Percentiles rank a stretch among this genome's conserved stretches.
phyloP scores from a whole-genome alignment of 2,888 invertebrate genomes.

The Chrysina gloriosa region DNA sequence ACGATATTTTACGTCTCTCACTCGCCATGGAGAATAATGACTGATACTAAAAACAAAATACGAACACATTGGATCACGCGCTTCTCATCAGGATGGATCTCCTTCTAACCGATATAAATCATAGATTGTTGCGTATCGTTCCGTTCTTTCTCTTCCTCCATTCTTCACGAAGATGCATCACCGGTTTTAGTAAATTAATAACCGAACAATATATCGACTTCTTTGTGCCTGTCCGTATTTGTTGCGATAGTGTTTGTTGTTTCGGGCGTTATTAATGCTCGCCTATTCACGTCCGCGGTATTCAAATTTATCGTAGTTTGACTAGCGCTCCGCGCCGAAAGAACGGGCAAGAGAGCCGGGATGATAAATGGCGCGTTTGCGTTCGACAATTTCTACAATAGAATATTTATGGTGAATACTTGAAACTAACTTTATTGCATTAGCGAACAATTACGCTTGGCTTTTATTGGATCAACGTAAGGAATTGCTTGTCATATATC shows the following conservation, averaged over 20 bases:
- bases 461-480: constrained; percentile 2
- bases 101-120: constrained; percentile 1
- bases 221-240: constrained; percentile 20
- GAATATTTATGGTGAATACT: neutral
- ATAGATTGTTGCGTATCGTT: neutral
- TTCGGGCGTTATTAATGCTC: constrained; percentile 25
- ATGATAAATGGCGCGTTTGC: constrained; percentile 24
- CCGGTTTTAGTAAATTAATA: constrained; percentile 22
- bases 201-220: constrained; percentile 20
- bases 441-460: constrained; percentile 5
- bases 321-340: constrained; percentile 11
- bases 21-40: neutral
- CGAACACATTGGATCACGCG: neutral
- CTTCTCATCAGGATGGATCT: neutral
- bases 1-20: neutral
- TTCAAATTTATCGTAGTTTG: constrained; percentile 31
- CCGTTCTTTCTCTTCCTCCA: neutral
- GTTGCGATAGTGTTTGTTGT: constrained; percentile 28
- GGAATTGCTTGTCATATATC: neutral
- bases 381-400: constrained; percentile 30
- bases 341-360: constrained; percentile 2
- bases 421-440: constrained; percentile 16
- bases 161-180: constrained; percentile 6
- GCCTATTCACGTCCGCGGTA: constrained; percentile 26
- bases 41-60: neutral